Conservation (phyloP, 2,888 invertebrate genomes). For the Pasiphila rectangulata region DNA sequence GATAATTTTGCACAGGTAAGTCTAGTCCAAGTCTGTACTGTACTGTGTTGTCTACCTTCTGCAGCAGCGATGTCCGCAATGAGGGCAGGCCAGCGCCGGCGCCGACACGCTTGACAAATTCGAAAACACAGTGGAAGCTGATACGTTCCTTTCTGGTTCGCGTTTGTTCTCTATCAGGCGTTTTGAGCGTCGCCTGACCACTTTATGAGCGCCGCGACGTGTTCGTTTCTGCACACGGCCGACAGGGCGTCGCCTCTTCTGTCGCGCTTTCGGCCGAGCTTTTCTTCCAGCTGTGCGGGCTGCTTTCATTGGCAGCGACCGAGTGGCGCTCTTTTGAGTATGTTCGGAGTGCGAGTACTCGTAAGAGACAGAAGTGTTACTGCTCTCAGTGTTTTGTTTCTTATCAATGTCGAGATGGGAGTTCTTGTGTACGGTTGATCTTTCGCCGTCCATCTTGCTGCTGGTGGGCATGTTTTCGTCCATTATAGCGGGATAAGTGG, state of each 20-base stretch:
- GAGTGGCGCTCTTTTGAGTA: no score
- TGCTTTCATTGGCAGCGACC: no score
- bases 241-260: constrained; percentile 25
- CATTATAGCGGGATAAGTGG: no score
- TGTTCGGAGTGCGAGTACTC: no score
- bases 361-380: no score
- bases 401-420: no score
- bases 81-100: constrained; percentile 37
- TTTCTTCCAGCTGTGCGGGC: constrained; percentile 27
- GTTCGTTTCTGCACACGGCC: constrained; percentile 47
- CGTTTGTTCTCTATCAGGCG: constrained; percentile 22
- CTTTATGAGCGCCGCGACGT: constrained; percentile 27
- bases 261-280: constrained; percentile 30
- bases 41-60: constrained; percentile 56
- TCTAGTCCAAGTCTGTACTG: constrained; percentile 1
- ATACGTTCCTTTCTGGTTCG: constrained; percentile 28
- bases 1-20: background rate
- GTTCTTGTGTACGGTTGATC: no score
- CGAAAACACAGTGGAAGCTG: constrained; percentile 47
- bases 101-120: constrained; percentile 36
- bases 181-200: constrained; percentile 31
- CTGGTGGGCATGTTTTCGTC: no score
- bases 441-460: no score
- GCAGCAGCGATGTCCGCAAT: constrained; percentile 58
- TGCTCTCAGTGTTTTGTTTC: no score